Conservation (phyloP, 64 coral and sea anemone genomes). For the Acropora tenuis region DNA sequence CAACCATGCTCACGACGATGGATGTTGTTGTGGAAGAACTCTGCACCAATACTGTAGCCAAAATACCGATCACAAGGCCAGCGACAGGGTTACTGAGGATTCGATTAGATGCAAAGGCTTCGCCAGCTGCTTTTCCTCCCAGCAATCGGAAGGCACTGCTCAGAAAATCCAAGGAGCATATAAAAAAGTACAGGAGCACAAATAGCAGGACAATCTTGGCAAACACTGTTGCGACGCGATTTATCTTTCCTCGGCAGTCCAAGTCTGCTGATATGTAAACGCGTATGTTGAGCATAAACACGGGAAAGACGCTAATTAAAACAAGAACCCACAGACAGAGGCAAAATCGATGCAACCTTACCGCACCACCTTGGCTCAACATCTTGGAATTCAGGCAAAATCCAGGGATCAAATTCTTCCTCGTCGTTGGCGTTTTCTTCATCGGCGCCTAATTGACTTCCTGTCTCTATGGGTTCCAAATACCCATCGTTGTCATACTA, state of each 20-base stretch:
- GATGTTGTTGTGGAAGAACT: constrained; percentile 98
- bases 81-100: constrained; percentile 87
- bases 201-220: constrained; percentile 70
- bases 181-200: constrained; percentile 89
- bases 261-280: constrained; percentile 67
- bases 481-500: constrained; percentile 6
- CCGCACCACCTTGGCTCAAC: constrained; percentile 83
- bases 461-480: not conserved
- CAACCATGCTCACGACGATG: constrained; percentile 96
- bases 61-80: constrained; percentile 87
- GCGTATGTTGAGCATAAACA: not conserved
- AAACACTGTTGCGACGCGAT: constrained; percentile 41
- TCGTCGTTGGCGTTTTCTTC: not conserved
- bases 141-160: constrained; percentile 96
- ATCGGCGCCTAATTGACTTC: not conserved
- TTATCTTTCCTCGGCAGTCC: constrained; percentile 45
- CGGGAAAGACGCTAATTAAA: not conserved
- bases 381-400: constrained; percentile 78
- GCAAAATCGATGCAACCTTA: constrained; percentile 5
- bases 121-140: constrained; percentile 94
- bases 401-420: constrained; percentile 91
- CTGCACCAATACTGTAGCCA: constrained; percentile 96
- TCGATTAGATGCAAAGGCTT: constrained; percentile 74
- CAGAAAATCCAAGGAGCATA: constrained; percentile 95
- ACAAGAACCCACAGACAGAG: too few relatives aligned